These are phyloP conservation scores for Heterohyrax brucei DNA, from an alignment of 2,797 vertebrate genomes.

Conservation along the genomic window DNA sequence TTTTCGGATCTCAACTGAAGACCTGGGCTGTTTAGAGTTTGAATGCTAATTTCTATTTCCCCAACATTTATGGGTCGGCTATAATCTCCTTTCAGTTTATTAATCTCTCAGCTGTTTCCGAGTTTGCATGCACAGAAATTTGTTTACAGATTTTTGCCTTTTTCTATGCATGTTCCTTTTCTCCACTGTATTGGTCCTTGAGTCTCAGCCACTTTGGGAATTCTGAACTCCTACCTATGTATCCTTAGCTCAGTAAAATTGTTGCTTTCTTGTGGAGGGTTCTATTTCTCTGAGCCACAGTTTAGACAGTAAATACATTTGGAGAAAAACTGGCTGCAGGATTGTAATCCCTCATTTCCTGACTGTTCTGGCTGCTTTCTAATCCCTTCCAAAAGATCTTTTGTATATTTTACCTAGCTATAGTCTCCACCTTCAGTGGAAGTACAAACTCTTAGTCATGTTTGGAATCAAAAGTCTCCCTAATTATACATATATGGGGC, in stretches of 20 bases:
- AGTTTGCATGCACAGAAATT: background rate
- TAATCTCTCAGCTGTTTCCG: background rate
- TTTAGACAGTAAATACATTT: background rate
- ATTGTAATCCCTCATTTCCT: background rate
- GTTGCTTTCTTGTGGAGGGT: background rate
- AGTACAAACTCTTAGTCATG: conserved; percentile 7
- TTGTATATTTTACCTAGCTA: conserved; percentile 16
- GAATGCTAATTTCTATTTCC: background rate
- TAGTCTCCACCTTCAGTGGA: background rate
- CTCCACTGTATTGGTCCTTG: background rate
- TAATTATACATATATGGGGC: background rate
- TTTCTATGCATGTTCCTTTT: conserved; percentile 54
- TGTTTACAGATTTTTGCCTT: conserved; percentile 33
- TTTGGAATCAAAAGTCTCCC: conserved; percentile 18
- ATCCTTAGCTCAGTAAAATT: conserved; percentile 13
- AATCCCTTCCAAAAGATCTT: background rate
- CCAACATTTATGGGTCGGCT: background rate
- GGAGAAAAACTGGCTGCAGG: background rate
- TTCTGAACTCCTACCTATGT: conserved; percentile 10
- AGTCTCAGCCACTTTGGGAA: background rate
- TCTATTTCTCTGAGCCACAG: background rate
- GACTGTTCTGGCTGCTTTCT: background rate
- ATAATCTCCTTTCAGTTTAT: background rate
- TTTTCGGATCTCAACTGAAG: conserved; percentile 2
- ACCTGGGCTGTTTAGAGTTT: background rate